Evolutionary conservation across 2,113 vertebrate species (phyloP).

Genomic region (Chaenocephalus aceratus): DNA sequence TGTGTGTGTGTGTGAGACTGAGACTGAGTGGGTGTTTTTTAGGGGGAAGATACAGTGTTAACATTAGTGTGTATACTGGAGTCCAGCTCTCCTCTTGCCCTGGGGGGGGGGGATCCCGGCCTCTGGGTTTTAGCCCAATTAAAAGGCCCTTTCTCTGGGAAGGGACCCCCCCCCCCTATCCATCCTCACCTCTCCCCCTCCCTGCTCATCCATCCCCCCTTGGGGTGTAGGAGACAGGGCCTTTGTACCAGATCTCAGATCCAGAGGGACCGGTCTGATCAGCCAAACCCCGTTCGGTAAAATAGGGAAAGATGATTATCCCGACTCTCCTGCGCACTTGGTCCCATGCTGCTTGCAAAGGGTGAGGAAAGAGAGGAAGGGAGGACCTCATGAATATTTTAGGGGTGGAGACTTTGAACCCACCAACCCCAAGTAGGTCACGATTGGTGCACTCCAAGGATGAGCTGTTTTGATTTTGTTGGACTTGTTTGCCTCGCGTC

Average conservation of each 20-base stretch:
- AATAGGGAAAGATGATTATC: slow-evolving; percentile 44
- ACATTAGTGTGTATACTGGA: slow-evolving; percentile 52
- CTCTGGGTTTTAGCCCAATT: slow-evolving; percentile 68
- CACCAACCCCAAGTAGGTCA: slow-evolving; percentile 78
- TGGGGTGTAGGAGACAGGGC: slow-evolving; percentile 39
- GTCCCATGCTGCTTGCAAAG: slow-evolving; percentile 61
- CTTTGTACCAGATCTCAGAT: slow-evolving; percentile 54
- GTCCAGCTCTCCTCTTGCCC: slow-evolving; percentile 58
- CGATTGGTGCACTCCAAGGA: slow-evolving; percentile 69
- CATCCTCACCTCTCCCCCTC: slow-evolving; percentile 29
- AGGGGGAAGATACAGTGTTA: slow-evolving; percentile 49
- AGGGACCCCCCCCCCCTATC: slow-evolving; percentile 11
- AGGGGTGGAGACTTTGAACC: slow-evolving; percentile 78
- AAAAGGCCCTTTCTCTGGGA: slow-evolving; percentile 49
- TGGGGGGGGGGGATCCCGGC: slow-evolving; percentile 48
- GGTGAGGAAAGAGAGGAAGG: slow-evolving; percentile 50
- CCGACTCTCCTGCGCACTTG: slow-evolving; percentile 60
- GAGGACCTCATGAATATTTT: slow-evolving; percentile 80
- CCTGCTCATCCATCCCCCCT: slow-evolving; percentile 6
- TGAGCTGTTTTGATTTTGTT: slow-evolving; percentile 65
- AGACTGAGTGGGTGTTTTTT: slow-evolving; percentile 57
- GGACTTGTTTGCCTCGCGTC: slow-evolving; percentile 71
- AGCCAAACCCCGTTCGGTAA: slow-evolving; percentile 60
- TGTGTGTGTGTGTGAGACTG: slow-evolving; percentile 36
- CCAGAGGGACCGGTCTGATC: slow-evolving; percentile 65